These are phyloP conservation scores for Xiphorhynchus elegans DNA, from an alignment of 2,113 vertebrate species.

Conservation along the genomic window DNA sequence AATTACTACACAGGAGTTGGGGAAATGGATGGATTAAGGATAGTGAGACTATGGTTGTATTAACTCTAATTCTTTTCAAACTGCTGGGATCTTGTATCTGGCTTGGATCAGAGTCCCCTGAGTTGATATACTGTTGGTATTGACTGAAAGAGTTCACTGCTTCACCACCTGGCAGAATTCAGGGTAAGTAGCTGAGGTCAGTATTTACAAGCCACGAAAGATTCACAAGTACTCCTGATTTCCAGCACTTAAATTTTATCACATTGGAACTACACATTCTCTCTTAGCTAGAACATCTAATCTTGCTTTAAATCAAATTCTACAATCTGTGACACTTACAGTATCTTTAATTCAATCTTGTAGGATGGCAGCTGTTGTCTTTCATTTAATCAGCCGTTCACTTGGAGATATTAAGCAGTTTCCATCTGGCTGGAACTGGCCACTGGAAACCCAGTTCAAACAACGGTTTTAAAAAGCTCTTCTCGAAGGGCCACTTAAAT, in stretches of 20 bases:
- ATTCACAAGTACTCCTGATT: background rate
- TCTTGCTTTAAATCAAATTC: background rate
- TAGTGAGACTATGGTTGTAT: accelerated
- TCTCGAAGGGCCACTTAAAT: background rate
- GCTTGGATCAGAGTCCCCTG: background rate
- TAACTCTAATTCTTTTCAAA: background rate
- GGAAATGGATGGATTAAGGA: background rate
- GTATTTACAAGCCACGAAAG: background rate
- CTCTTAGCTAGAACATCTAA: background rate
- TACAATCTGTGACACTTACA: background rate
- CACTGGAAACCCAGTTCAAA: background rate
- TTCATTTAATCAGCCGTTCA: slow-evolving; percentile 8
- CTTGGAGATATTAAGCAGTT: background rate
- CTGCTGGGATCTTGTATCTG: background rate
- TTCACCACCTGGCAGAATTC: background rate
- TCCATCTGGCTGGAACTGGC: background rate
- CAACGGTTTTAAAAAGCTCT: background rate
- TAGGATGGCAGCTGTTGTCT: background rate
- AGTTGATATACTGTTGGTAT: background rate
- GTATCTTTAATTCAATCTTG: background rate
- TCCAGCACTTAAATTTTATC: background rate
- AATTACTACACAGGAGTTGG: background rate
- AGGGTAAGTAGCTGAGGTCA: background rate
- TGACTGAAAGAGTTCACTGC: background rate
- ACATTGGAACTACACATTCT: background rate